Percentiles rank a stretch among this genome's conserved stretches.
Evolutionary conservation across 2,888 invertebrate genomes (phyloP).

Genomic region (Dasypolia templi): DNA sequence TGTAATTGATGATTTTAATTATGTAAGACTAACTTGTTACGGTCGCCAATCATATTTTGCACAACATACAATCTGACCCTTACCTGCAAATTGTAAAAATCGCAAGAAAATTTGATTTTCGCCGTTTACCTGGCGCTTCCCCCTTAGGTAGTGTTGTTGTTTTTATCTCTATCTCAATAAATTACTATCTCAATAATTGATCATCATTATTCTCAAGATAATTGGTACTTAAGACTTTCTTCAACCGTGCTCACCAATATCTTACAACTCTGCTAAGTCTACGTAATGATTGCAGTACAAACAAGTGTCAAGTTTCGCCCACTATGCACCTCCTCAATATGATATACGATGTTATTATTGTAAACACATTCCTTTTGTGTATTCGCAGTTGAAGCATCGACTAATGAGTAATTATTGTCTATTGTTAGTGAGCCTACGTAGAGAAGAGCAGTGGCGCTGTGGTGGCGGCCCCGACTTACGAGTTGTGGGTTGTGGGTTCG

Average conservation of each 20-base stretch:
- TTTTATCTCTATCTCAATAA: too few species aligned
- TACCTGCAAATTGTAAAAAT: too few species aligned
- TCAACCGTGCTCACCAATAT: neutral
- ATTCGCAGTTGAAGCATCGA: slow-evolving; percentile 4
- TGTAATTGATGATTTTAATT: too few species aligned
- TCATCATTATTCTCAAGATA: neutral
- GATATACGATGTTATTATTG: slow-evolving; percentile 39
- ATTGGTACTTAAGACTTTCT: neutral
- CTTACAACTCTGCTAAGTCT: slow-evolving; percentile 26
- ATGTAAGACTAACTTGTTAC: too few species aligned
- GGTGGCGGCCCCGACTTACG: neutral
- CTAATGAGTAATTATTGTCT: slow-evolving; percentile 26
- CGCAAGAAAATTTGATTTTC: too few species aligned
- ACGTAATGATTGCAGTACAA: slow-evolving; percentile 14
- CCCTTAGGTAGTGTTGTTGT: too few species aligned
- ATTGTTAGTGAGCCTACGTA: slow-evolving; percentile 25
- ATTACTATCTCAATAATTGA: neutral
- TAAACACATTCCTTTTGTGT: slow-evolving; percentile 36
- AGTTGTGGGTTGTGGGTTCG: neutral
- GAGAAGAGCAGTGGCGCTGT: neutral
- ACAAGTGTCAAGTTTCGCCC: slow-evolving; percentile 40
- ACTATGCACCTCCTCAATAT: slow-evolving; percentile 35
- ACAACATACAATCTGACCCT: too few species aligned
- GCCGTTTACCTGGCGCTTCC: too few species aligned
- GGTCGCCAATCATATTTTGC: too few species aligned